A percentile compares a stretch with the other conserved stretches of the same genome.
These are phyloP conservation scores for Ectemnius continuus DNA, from an alignment of 2,888 invertebrate species.

Conservation along the genomic window DNA sequence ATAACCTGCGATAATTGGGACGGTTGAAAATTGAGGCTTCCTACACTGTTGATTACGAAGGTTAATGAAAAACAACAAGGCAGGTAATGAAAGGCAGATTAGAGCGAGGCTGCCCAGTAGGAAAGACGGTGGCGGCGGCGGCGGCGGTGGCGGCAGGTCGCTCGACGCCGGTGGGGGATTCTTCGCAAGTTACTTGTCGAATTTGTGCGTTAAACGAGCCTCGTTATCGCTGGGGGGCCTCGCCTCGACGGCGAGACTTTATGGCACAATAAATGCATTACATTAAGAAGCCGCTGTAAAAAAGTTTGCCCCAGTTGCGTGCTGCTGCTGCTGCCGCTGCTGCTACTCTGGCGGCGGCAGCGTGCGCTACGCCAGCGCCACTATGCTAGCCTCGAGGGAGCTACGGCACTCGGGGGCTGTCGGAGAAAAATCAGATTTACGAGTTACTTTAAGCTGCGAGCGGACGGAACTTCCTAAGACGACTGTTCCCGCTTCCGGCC, in stretches of 20 bases:
- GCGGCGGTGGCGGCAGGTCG: too few species aligned
- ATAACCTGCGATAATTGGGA: too few species aligned
- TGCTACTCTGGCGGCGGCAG: not conserved
- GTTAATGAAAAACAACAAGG: conserved; percentile 12
- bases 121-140: too few species aligned
- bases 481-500: conserved; percentile 63
- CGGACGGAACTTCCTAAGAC: conserved; percentile 71
- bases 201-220: conserved; percentile 46
- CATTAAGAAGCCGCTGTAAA: conserved; percentile 67
- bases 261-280: conserved; percentile 71
- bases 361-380: conserved; percentile 13
- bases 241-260: conserved; percentile 54
- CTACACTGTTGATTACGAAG: not conserved
- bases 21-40: too few species aligned
- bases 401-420: conserved; percentile 37
- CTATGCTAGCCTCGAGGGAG: not conserved
- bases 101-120: too few species aligned
- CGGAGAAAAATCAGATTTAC: conserved; percentile 73
- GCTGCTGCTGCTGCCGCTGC: not conserved
- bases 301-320: conserved; percentile 69
- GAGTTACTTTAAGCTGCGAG: conserved; percentile 73
- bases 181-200: conserved; percentile 20
- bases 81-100: too few species aligned
- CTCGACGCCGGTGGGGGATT: too few species aligned
- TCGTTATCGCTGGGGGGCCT: conserved; percentile 48